Percentiles rank a stretch among this genome's conserved stretches.
phyloP scores from a whole-genome alignment of 2,888 invertebrate species.

The Drosophila infuscata region DNA sequence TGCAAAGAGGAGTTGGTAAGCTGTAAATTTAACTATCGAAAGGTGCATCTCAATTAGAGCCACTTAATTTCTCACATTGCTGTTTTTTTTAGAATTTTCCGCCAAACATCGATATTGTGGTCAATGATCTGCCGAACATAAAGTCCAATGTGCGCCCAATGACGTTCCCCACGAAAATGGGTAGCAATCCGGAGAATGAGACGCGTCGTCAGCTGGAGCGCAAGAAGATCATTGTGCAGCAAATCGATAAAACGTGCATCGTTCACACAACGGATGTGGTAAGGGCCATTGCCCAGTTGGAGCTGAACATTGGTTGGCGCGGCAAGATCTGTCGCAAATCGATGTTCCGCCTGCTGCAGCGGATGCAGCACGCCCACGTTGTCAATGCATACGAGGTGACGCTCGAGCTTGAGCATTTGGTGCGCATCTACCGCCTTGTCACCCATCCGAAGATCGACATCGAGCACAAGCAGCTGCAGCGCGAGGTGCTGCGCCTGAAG shows the following conservation, averaged over 20 bases:
- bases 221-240: conserved; percentile 88
- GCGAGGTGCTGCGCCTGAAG: conserved; percentile 79
- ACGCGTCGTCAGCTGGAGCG: conserved; percentile 85
- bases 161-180: conserved; percentile 30
- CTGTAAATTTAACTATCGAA: not conserved
- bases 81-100: conserved; percentile 57
- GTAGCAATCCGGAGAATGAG: conserved; percentile 28
- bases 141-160: conserved; percentile 52
- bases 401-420: conserved; percentile 64
- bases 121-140: conserved; percentile 71
- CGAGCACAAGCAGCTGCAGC: conserved; percentile 67
- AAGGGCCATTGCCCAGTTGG: conserved; percentile 86
- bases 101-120: conserved; percentile 46
- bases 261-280: conserved; percentile 86
- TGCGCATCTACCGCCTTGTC: conserved; percentile 76
- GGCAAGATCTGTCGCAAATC: conserved; percentile 88
- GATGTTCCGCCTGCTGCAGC: conserved; percentile 87
- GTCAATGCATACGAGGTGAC: conserved; percentile 78
- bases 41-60: not conserved
- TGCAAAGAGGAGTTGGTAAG: conserved; percentile 79
- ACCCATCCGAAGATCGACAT: conserved; percentile 80
- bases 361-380: conserved; percentile 85
- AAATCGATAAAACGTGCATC: conserved; percentile 87
- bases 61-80: not conserved
- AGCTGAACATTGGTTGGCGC: conserved; percentile 86